Evolutionary conservation across 64 coral and sea anemone species (phyloP).

Genomic region (Montipora foliosa): DNA sequence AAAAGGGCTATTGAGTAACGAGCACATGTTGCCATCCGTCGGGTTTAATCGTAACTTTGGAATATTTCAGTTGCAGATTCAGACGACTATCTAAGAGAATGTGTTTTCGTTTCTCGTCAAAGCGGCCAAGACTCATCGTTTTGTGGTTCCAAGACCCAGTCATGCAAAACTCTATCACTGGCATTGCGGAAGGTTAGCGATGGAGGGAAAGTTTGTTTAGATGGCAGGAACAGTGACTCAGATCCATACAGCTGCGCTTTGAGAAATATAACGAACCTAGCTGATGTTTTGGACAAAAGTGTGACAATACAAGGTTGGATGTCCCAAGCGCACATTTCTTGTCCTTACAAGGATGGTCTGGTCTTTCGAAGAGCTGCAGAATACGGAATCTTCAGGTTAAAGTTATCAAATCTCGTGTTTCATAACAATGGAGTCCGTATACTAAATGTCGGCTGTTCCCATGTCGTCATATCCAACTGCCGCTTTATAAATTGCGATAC

Average conservation of each 20-base stretch:
- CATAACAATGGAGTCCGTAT: neutral
- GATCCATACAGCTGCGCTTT: constrained; percentile 20
- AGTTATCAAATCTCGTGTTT: constrained; percentile 13
- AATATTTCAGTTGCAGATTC: neutral
- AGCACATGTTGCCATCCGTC: too few relatives aligned
- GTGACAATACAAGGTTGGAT: neutral
- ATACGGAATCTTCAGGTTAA: neutral
- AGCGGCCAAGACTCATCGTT: neutral
- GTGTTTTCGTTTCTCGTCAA: constrained; percentile 24
- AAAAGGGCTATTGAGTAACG: too few relatives aligned
- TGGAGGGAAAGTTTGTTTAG: constrained; percentile 27
- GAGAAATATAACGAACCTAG: too few relatives aligned
- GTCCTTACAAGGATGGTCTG: neutral
- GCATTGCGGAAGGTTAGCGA: neutral
- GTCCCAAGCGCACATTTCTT: neutral
- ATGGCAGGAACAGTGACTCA: constrained; percentile 7
- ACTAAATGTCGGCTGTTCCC: neutral
- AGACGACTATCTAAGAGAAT: neutral
- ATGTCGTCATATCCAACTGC: neutral
- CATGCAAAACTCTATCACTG: neutral
- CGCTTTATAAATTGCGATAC: neutral
- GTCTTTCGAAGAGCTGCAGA: too few relatives aligned
- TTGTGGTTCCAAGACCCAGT: neutral
- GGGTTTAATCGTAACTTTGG: too few relatives aligned
- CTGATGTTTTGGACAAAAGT: neutral